Evolutionary conservation across 2,888 invertebrate species (phyloP), one percentile per base, ranked within the genome.

Genomic region (Drosophila birchii): DNA sequence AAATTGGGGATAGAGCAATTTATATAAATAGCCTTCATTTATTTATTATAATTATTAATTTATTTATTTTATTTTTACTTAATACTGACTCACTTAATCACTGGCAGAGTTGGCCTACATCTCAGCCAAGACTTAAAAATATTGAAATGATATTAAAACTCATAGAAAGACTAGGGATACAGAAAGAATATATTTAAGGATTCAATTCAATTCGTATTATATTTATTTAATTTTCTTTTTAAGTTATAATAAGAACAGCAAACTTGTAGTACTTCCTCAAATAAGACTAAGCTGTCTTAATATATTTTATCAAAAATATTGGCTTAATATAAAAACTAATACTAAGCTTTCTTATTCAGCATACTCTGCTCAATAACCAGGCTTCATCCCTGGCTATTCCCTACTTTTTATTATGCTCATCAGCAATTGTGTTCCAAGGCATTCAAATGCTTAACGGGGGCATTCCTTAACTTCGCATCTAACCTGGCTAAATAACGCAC

Each of bases 381-480:
- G 11, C 5, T 6, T 16, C 16, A 34, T 5, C 12, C 23, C 18
- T 39, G 18, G 14, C 11, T 38, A 20, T 29, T 23, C 18, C 14
- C 20, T 49, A 26, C 16, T 41, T 64, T 56, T 68, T 64, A 64
- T 64, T 64, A 49, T 43, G 49, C 64, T 51, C 47, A 67, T 58
- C 44, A 58, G 58, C 58, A 69, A 69, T 69, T 58, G 67, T 29
- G 41, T 44, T 47, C 23, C 41, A 12, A 20, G 45, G 59, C 69
- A 70, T 59, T 68, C 57, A 32, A 62, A 57, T 62, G 56, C 62
- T 43, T 29, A 55, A 70, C 39, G 51, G 32, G 9, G 38, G 51
- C 62, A 70, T 70, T 72, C 56, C 71, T 57, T 71, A 70, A 53
- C 62, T 57, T 72, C 57, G 47, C 57, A 63, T 72, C 64, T 58